phyloP scores from a whole-genome alignment of 2,888 invertebrate species.

The Cerastoderma edule region DNA sequence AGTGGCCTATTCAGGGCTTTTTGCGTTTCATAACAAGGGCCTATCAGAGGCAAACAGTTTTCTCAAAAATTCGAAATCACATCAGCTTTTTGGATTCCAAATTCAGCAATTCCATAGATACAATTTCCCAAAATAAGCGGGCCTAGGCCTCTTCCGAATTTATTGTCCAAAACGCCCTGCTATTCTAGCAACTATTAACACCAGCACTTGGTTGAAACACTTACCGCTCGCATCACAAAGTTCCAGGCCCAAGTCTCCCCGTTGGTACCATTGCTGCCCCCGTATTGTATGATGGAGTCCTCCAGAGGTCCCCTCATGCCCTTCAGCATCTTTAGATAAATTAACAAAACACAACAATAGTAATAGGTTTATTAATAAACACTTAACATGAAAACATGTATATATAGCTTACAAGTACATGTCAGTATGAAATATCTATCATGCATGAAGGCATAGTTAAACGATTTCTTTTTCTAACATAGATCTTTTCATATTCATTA shows the following conservation, averaged over 20 bases:
- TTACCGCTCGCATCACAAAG: conserved; percentile 12
- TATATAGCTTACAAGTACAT: background rate
- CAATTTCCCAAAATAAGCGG: background rate
- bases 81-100: too few relatives aligned
- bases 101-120: too few relatives aligned
- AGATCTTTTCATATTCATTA: background rate
- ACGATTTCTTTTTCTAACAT: background rate
- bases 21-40: too few relatives aligned
- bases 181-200: background rate
- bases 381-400: background rate
- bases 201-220: too few relatives aligned
- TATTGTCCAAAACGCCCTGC: background rate
- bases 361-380: background rate
- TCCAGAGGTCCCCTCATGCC: background rate
- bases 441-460: background rate
- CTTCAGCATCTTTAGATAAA: background rate
- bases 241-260: conserved; percentile 17
- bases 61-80: too few relatives aligned
- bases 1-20: too few relatives aligned
- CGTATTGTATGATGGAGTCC: background rate
- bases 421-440: background rate
- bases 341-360: background rate
- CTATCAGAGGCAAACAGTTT: too few relatives aligned
- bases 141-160: background rate
- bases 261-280: conserved; percentile 19